Evolutionary conservation across 2,113 vertebrate species (phyloP), one percentile per base, ranked within the genome.

Genomic region (Semicossyphus pulcher): DNA sequence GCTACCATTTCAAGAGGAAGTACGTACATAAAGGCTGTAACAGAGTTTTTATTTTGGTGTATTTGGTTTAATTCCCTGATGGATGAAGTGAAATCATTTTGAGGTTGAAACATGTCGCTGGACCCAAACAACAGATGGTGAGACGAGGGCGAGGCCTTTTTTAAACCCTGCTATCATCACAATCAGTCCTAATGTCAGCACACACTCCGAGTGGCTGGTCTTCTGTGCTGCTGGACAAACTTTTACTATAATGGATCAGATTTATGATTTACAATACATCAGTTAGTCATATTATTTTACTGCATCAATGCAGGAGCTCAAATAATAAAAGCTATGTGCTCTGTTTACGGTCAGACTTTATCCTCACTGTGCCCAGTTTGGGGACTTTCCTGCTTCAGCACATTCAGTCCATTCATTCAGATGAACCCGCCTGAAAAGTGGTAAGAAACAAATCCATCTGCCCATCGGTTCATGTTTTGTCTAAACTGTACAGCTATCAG

Each of bases 71-170:
- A 44, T 53, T 63, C 56, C 18, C 21, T n/a, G 5, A 25, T 7
- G 29, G 15, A 29, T 29, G 14, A 29, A 16, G 26, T 5, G 18
- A 71, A 64, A 72, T 37, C 31, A 16, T 37, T 41, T 16, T 62
- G 37, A 42, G 53, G 66, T 34, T 34, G 51, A 72, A 39, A 67
- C 37, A 23, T 1, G 59, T 65, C 63, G 73, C 15, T 42, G 1
- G 57, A 58, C 37, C 53, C 42, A 64, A 63, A 81, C 56, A 72
- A 41, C 65, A 75, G 69, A 73, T 69, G 56, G 42, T 54, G 41
- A 18, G 31, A 48, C 7, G 37, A 10, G 34, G 12, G 16, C 42
- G 2, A 18, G 18, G 73, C 32, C 57, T 45, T 53, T 72, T 44
- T 57, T 42, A 64, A 64, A 39, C 57, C 80, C 65, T 80, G 29